phyloP scores from a whole-genome alignment of 2,888 invertebrate genomes.

The Drosophila tripunctata region DNA sequence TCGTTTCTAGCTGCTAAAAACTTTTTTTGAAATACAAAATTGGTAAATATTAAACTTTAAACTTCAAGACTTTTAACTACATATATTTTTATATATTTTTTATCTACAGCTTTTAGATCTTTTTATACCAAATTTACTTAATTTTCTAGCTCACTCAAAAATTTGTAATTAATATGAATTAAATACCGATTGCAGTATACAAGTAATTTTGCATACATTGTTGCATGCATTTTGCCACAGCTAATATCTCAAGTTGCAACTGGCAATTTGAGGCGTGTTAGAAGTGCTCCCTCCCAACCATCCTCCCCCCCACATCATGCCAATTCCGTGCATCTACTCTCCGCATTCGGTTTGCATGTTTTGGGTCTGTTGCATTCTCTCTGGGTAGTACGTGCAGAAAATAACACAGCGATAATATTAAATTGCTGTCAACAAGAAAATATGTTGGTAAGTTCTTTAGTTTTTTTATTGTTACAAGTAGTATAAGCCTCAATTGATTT shows the following conservation, averaged over 20 bases:
- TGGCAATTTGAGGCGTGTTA: constrained; percentile 12
- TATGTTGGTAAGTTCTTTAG: constrained; percentile 67
- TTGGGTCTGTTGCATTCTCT: constrained; percentile 48
- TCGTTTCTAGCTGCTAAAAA: too few species aligned
- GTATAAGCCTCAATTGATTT: constrained; percentile 63
- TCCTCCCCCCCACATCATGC: background rate
- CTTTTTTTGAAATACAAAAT: too few species aligned
- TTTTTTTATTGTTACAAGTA: constrained; percentile 3
- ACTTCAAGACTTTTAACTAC: too few species aligned
- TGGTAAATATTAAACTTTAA: too few species aligned
- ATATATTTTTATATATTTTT: too few species aligned
- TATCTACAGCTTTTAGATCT: too few species aligned
- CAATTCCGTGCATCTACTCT: background rate
- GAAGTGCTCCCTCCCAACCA: background rate
- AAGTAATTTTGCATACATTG: background rate
- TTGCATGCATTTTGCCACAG: background rate
- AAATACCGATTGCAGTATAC: background rate
- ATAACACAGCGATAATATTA: constrained; percentile 77
- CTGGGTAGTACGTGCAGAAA: constrained; percentile 67
- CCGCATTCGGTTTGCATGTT: constrained; percentile 54
- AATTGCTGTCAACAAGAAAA: constrained; percentile 78
- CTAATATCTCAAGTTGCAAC: constrained; percentile 15
- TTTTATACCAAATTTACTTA: background rate
- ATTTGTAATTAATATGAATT: background rate
- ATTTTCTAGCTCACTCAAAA: background rate